These are phyloP conservation scores for Sphaerophoria taeniata DNA, from an alignment of 2,888 invertebrate species.

Conservation along the genomic window DNA sequence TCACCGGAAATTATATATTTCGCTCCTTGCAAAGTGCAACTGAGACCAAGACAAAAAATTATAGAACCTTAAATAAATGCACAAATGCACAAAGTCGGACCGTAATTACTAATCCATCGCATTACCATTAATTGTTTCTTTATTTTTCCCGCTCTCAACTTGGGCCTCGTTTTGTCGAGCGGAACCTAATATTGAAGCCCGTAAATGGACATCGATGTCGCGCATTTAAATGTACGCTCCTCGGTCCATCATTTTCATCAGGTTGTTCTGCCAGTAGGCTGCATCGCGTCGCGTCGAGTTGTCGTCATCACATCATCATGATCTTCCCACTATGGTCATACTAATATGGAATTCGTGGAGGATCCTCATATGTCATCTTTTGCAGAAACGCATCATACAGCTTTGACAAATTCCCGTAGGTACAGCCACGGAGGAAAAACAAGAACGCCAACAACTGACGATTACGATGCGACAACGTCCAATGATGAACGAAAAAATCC, in stretches of 20 bases:
- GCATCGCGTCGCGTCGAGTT: conserved; percentile 11
- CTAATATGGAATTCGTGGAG: conserved; percentile 75
- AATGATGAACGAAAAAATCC: conserved; percentile 30
- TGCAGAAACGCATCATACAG: conserved; percentile 76
- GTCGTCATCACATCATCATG: conserved; percentile 69
- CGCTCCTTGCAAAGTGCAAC: conserved; percentile 11
- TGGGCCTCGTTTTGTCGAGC: conserved; percentile 24
- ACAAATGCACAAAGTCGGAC: conserved; percentile 65
- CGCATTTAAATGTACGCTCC: conserved; percentile 69
- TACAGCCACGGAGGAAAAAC: conserved; percentile 42
- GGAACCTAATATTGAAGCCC: conserved; percentile 10
- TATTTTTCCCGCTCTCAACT: conserved; percentile 71
- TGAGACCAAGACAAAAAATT: not conserved
- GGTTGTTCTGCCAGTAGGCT: not conserved
- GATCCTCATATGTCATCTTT: conserved; percentile 77
- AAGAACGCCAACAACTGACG: not conserved
- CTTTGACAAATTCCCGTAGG: conserved; percentile 77
- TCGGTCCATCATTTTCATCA: conserved; percentile 42
- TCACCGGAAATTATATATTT: conserved; percentile 45
- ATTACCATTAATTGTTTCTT: conserved; percentile 74
- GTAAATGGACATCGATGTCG: conserved; percentile 56
- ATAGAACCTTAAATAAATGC: conserved; percentile 61
- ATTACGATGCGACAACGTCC: not conserved
- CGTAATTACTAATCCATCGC: conserved; percentile 74
- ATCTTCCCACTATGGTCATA: conserved; percentile 75